Evolutionary conservation across 2,888 invertebrate genomes (phyloP).

Genomic region (Noctua comes): DNA sequence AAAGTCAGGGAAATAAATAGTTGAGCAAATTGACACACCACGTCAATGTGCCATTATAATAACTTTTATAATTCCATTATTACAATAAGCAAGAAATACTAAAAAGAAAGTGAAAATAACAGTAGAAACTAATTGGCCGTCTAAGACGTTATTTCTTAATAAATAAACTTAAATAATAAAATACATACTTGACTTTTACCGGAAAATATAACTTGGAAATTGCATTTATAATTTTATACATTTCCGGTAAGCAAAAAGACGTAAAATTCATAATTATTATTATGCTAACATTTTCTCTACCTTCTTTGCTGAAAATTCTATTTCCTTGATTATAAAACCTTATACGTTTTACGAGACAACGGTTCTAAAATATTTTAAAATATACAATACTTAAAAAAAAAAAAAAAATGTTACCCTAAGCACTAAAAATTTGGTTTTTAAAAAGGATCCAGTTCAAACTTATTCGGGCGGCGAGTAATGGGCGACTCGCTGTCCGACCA

Average conservation of each 20-base stretch:
- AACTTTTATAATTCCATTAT: not conserved
- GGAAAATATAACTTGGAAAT: constrained; percentile 29
- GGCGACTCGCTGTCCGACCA: too few species aligned
- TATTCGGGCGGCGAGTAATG: too few species aligned
- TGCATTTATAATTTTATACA: constrained; percentile 8
- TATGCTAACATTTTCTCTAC: constrained; percentile 13
- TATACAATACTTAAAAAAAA: too few species aligned
- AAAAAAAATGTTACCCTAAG: too few species aligned
- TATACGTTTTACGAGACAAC: constrained; percentile 9
- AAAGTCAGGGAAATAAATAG: too few species aligned
- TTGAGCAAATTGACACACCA: too few species aligned
- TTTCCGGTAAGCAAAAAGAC: constrained; percentile 32
- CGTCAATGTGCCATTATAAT: not conserved
- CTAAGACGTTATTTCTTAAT: constrained; percentile 7
- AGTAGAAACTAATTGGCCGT: constrained; percentile 5
- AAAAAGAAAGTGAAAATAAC: not conserved
- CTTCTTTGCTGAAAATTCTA: constrained; percentile 25
- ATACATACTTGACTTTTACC: constrained; percentile 11
- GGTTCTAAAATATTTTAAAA: constrained; percentile 46
- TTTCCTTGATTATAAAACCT: constrained; percentile 40
- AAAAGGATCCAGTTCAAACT: not conserved
- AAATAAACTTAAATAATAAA: constrained; percentile 13
- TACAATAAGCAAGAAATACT: constrained; percentile 1
- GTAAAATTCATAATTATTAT: constrained; percentile 37
- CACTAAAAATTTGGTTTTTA: not conserved